These are phyloP conservation scores for Zaprionus ornatus DNA, from an alignment of 1,140 invertebrate genomes.

Conservation along the genomic window DNA sequence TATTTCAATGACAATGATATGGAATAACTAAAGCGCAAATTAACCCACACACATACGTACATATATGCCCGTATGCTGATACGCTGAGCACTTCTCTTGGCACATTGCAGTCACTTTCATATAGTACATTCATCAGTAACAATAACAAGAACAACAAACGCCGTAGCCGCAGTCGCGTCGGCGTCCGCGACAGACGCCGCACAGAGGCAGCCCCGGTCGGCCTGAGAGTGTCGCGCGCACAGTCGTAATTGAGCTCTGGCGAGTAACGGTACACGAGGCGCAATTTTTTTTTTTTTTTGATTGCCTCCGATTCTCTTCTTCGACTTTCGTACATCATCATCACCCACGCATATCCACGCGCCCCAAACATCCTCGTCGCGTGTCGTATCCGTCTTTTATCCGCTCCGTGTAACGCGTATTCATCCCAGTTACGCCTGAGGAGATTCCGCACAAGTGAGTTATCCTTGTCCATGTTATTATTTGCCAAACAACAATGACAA, in stretches of 20 bases:
- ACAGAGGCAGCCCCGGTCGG: slow-evolving; percentile 23
- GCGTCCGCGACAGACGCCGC: background rate
- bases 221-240: slow-evolving; percentile 47
- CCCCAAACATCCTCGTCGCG: slow-evolving; percentile 10
- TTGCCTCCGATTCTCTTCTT: background rate
- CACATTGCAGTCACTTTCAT: slow-evolving; percentile 5
- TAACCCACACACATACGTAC: slow-evolving; percentile 42
- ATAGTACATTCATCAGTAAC: slow-evolving; percentile 10
- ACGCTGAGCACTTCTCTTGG: slow-evolving; percentile 36
- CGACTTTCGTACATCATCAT: background rate
- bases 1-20: slow-evolving; percentile 67
- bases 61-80: background rate
- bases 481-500: slow-evolving; percentile 16
- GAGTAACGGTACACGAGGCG: slow-evolving; percentile 64
- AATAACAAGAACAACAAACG: background rate
- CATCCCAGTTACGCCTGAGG: background rate
- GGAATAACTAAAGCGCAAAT: slow-evolving; percentile 63
- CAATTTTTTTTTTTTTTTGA: slow-evolving; percentile 27
- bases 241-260: slow-evolving; percentile 68
- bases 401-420: background rate
- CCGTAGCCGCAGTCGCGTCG: slow-evolving; percentile 7
- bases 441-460: slow-evolving; percentile 29
- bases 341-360: slow-evolving; percentile 18
- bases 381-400: background rate
- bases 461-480: background rate